Percentiles rank a stretch among this genome's conserved stretches.
These are phyloP conservation scores for Drosophila chauvacae DNA, from an alignment of 1,140 invertebrate species.

Conservation along the genomic window DNA sequence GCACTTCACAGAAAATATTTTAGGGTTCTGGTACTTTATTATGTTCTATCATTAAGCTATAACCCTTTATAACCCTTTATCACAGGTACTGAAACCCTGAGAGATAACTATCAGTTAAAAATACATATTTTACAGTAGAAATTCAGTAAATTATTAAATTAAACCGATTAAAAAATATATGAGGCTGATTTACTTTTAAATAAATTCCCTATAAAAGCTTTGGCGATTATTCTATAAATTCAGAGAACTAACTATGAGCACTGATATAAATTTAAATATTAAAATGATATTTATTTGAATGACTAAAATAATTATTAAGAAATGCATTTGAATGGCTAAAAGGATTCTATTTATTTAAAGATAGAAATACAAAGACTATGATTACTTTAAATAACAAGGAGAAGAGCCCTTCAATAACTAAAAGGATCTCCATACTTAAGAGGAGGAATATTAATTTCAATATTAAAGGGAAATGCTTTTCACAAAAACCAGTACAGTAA, in stretches of 20 bases:
- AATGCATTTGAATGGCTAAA: background rate
- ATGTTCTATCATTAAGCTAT: background rate
- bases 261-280: background rate
- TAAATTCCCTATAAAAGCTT: background rate
- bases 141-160: background rate
- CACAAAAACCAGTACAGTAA: background rate
- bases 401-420: background rate
- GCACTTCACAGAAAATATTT: background rate
- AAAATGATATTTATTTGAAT: background rate
- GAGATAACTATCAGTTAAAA: background rate
- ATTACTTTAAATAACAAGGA: too few species aligned
- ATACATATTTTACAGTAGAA: background rate
- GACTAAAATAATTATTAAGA: background rate
- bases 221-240: background rate
- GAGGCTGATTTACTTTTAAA: too few species aligned
- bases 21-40: background rate
- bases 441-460: background rate
- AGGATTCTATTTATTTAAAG: background rate
- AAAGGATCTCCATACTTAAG: background rate
- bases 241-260: background rate
- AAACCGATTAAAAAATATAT: background rate
- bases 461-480: too few species aligned
- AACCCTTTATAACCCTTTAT: background rate
- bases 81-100: background rate
- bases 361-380: background rate